A percentile compares a stretch with the other conserved stretches of the same genome.
Evolutionary conservation across 1,140 invertebrate genomes (phyloP).

Genomic region (Lepidostoma basale): DNA sequence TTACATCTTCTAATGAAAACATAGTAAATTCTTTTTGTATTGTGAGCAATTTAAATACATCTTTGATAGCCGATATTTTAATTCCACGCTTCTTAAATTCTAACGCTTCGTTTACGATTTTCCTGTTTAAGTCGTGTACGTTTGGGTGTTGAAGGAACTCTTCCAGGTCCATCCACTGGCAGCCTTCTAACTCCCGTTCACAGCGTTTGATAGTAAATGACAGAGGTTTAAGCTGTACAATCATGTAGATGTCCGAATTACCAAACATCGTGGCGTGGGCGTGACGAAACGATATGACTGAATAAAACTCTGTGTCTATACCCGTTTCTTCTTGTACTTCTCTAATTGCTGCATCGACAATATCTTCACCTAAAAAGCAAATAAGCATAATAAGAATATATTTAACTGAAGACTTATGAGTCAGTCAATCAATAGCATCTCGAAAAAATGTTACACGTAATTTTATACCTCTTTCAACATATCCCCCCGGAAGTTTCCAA

Average conservation of each 20-base stretch:
- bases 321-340: conserved; percentile 93
- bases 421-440: background rate
- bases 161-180: conserved; percentile 82
- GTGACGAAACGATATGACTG: conserved; percentile 79
- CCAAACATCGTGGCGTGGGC: conserved; percentile 71
- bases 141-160: conserved; percentile 75
- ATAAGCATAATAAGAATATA: background rate
- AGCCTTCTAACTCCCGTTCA: conserved; percentile 74
- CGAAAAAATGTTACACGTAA: conserved; percentile 1
- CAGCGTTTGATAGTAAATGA: conserved; percentile 70
- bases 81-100: conserved; percentile 67
- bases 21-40: conserved; percentile 42
- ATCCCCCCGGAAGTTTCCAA: conserved; percentile 93
- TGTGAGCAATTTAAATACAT: conserved; percentile 45
- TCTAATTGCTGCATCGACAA: conserved; percentile 76
- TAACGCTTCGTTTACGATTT: conserved; percentile 69
- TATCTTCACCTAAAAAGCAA: conserved; percentile 73
- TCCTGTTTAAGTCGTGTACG: conserved; percentile 75
- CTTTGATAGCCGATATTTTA: conserved; percentile 62
- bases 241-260: conserved; percentile 85
- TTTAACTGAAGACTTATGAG: background rate
- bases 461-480: conserved; percentile 78
- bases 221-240: conserved; percentile 74
- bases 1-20: conserved; percentile 33
- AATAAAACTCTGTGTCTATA: conserved; percentile 75